Evolutionary conservation across 2,113 vertebrate species (phyloP).

Genomic region (Geococcyx californianus): DNA sequence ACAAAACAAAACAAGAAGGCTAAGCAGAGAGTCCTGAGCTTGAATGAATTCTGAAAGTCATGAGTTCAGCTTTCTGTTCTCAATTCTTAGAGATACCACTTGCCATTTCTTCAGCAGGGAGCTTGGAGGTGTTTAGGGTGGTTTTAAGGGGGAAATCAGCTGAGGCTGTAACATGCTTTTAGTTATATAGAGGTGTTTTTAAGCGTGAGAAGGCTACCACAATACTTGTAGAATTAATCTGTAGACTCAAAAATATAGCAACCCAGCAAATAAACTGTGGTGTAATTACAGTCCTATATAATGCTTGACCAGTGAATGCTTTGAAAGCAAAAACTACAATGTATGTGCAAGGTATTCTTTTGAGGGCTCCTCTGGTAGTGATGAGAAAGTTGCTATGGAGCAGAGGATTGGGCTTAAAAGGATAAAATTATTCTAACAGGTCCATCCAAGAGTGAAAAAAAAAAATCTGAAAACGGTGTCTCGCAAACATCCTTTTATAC

Average conservation of each 20-base stretch:
- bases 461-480: neutral
- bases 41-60: neutral
- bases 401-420: neutral
- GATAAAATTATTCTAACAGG: neutral
- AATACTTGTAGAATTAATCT: neutral
- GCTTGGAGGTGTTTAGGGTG: neutral
- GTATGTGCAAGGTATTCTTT: accelerated
- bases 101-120: neutral
- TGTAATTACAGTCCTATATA: neutral
- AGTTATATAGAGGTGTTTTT: neutral
- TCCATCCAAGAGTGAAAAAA: neutral
- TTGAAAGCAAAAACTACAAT: neutral
- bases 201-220: neutral
- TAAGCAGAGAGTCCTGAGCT: neutral
- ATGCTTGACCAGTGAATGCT: neutral
- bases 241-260: neutral
- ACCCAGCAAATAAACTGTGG: neutral
- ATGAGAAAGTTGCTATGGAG: neutral
- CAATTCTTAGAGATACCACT: neutral
- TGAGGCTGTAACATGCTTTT: neutral
- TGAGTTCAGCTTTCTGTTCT: neutral
- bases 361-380: neutral
- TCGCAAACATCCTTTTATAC: neutral
- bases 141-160: neutral
- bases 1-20: neutral